phyloP scores from a whole-genome alignment of 92 coral and sea anemone genomes.

The Montipora capitata region DNA sequence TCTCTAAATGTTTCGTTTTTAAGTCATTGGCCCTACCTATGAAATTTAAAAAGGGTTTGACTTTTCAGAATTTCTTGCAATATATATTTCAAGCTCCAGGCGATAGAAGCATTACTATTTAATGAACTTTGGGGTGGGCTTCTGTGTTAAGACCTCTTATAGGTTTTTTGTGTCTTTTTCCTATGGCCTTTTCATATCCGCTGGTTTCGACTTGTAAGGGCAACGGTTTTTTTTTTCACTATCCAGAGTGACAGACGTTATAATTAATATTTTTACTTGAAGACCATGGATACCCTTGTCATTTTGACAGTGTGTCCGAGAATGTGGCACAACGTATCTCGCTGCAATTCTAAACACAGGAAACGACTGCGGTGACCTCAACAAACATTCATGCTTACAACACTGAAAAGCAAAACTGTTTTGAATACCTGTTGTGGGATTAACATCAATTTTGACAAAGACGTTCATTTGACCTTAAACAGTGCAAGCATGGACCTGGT shows the following conservation, averaged over 20 bases:
- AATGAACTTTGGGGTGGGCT: slow-evolving; percentile 58
- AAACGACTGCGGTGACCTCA: slow-evolving; percentile 42
- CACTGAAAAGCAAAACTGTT: slow-evolving; percentile 42
- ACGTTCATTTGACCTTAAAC: slow-evolving; percentile 46
- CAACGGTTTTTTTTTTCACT: not conserved
- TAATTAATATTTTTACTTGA: slow-evolving; percentile 31
- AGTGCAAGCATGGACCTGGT: slow-evolving; percentile 17
- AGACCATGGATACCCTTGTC: slow-evolving; percentile 29
- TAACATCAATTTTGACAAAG: slow-evolving; percentile 46
- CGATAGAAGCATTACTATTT: slow-evolving; percentile 37
- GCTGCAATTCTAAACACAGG: slow-evolving; percentile 33
- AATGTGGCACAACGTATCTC: slow-evolving; percentile 41
- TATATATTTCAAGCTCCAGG: slow-evolving; percentile 16
- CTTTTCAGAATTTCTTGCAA: slow-evolving; percentile 3
- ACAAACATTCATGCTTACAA: slow-evolving; percentile 45
- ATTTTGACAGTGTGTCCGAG: slow-evolving; percentile 26
- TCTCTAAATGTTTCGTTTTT: slow-evolving; percentile 1
- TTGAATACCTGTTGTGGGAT: slow-evolving; percentile 54
- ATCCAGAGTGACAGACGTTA: slow-evolving; percentile 27
- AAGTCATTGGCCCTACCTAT: not conserved
- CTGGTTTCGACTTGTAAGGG: slow-evolving; percentile 17
- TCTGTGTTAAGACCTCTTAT: slow-evolving; percentile 29
- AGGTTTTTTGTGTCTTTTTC: slow-evolving; percentile 23
- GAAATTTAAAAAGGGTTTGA: not conserved
- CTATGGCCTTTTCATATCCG: slow-evolving; percentile 6